Evolutionary conservation across 2,797 vertebrate species (phyloP), one percentile per base, ranked within the genome.

Genomic region (Coregonus suidteri): DNA sequence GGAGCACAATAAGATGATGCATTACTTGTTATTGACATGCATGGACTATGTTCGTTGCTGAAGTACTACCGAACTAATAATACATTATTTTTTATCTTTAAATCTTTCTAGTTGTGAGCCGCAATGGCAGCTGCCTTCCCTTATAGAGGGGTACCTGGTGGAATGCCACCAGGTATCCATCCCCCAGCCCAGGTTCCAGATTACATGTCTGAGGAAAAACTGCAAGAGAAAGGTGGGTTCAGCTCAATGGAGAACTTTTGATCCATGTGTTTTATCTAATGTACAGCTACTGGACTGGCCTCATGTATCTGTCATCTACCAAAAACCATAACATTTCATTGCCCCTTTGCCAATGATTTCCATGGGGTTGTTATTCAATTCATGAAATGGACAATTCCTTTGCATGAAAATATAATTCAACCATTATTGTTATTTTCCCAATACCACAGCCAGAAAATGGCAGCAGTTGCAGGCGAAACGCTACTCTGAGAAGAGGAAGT

Each of bases 381-480:
- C 15, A 15, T 56, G 16, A 4, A 16, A 51, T 6, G 13, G 4
- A 67, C 16, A n/a, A 20, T 4, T 71, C 25, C 1, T 18, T 4
- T 1, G 6, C 53, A 11, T 56, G 1, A 70, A 11, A 18, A 3
- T 18, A 16, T 31, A 30, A 25, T 52, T 65, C 18, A 25, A 53
- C 25, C 47, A 9, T 47, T 47, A 47, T 47, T 69, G 6, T 53
- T 79, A 0, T 83, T 18, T 0, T 3, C 34, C 34, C 47, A 75
- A n/a, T 75, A 7, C 59, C 20, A 41, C 88, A 99, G 98, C 98
- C 59, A 94, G 98, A 53, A 99, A 99, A 91, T 99, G 98, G 98
- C 98, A 99, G 91, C 98, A 99, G 79, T 87, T 99, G 80, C 98
- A 99, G 88, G 98, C 98, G 64, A 99, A 99, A 83, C 97, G 98